Evolutionary conservation across 2,888 invertebrate genomes (phyloP).

Genomic region (Andrena hattorfiana): DNA sequence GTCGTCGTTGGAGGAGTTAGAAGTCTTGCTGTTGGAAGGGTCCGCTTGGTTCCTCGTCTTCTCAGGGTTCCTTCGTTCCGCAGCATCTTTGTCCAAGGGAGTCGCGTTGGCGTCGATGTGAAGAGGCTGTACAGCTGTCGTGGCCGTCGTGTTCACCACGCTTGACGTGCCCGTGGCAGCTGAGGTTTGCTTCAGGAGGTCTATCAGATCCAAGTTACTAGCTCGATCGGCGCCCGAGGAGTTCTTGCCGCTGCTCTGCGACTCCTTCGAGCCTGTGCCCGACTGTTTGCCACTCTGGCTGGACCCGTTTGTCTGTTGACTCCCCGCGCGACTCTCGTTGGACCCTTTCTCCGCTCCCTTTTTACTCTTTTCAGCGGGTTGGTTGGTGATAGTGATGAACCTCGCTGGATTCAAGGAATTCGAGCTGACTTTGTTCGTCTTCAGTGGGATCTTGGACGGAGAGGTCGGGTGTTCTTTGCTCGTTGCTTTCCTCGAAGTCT

Average conservation of each 20-base stretch:
- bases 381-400: slow-evolving; percentile 49
- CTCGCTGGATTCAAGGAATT: slow-evolving; percentile 54
- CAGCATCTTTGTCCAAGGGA: slow-evolving; percentile 67
- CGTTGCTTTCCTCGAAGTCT: slow-evolving; percentile 14
- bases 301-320: slow-evolving; percentile 8
- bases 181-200: slow-evolving; percentile 79
- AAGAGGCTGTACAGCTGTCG: slow-evolving; percentile 82
- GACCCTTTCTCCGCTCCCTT: slow-evolving; percentile 32
- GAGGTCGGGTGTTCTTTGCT: slow-evolving; percentile 69
- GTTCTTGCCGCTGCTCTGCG: slow-evolving; percentile 32
- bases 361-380: slow-evolving; percentile 34
- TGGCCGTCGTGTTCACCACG: slow-evolving; percentile 81
- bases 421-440: slow-evolving; percentile 66
- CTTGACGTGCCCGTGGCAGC: slow-evolving; percentile 78
- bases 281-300: slow-evolving; percentile 24
- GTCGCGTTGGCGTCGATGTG: slow-evolving; percentile 78
- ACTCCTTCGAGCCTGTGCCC: slow-evolving; percentile 47
- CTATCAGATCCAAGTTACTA: slow-evolving; percentile 70
- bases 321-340: slow-evolving; percentile 41
- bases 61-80: slow-evolving; percentile 45
- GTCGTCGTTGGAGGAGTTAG: slow-evolving; percentile 53
- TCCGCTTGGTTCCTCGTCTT: slow-evolving; percentile 26
- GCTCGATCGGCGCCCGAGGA: slow-evolving; percentile 46
- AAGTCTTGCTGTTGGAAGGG: slow-evolving; percentile 26
- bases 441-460: slow-evolving; percentile 81